Percentiles rank a stretch among this genome's conserved stretches.
phyloP scores from a whole-genome alignment of 2,888 invertebrate genomes.

The Acanthosepion lycidas region DNA sequence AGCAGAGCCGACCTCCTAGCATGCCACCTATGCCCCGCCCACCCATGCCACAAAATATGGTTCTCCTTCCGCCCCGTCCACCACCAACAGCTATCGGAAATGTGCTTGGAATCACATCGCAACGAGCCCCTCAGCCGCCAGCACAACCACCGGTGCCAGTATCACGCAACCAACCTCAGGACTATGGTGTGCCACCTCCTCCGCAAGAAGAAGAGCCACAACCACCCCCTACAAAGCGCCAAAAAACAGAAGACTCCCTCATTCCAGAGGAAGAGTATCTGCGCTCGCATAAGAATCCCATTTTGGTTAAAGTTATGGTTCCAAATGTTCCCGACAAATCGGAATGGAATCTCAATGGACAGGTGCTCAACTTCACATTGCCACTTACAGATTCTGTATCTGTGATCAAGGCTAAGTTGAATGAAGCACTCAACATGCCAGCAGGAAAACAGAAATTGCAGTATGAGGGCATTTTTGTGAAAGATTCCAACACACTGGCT shows the following conservation, averaged over 20 bases:
- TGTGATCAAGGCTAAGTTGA: conserved; percentile 89
- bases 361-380: conserved; percentile 85
- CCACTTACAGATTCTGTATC: conserved; percentile 86
- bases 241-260: conserved; percentile 92
- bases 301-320: conserved; percentile 86
- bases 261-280: conserved; percentile 89
- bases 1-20: conserved; percentile 53
- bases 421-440: conserved; percentile 91
- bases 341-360: conserved; percentile 96
- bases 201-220: conserved; percentile 78
- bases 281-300: conserved; percentile 78
- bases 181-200: conserved; percentile 50
- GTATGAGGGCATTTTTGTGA: conserved; percentile 98
- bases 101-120: conserved; percentile 3
- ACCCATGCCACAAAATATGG: conserved; percentile 56
- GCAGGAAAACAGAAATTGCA: conserved; percentile 96
- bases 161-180: conserved; percentile 52
- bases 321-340: conserved; percentile 90
- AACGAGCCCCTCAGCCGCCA: conserved; percentile 42
- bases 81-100: conserved; percentile 51
- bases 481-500: conserved; percentile 94
- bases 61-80: conserved; percentile 67
- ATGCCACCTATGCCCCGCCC: conserved; percentile 57
- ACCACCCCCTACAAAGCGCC: conserved; percentile 89
- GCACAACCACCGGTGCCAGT: conserved; percentile 43